Percentiles rank a stretch among this genome's conserved stretches.
Evolutionary conservation across 2,888 invertebrate genomes (phyloP).

Genomic region (Dione juno): DNA sequence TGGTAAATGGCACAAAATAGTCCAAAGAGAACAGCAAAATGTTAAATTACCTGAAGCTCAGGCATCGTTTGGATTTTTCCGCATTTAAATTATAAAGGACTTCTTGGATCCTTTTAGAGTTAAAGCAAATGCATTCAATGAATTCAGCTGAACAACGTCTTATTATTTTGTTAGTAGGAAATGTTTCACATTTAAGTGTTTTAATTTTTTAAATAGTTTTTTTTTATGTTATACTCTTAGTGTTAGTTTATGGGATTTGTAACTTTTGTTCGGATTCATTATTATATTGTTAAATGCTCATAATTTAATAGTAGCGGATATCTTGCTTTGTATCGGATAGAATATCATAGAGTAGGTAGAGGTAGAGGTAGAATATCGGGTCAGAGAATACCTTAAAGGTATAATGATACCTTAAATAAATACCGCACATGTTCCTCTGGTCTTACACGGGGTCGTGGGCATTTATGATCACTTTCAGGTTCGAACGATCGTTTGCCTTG

Average conservation of each 20-base stretch:
- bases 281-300: neutral
- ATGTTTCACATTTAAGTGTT: neutral
- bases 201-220: neutral
- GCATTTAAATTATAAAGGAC: constrained; percentile 28
- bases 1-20: constrained; percentile 27
- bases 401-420: no score
- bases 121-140: constrained; percentile 17
- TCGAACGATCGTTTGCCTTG: no score
- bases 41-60: constrained; percentile 27
- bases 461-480: no score
- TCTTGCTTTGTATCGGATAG: no score
- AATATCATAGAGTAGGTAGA: no score
- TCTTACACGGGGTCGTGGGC: no score
- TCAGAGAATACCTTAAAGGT: no score
- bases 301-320: no score
- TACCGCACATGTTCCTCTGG: no score
- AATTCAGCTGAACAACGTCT: constrained; percentile 12
- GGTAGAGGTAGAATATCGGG: no score
- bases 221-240: neutral
- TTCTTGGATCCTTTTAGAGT: constrained; percentile 18
- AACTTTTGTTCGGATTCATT: no score
- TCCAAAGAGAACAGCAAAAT: constrained; percentile 22
- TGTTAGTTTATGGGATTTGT: no score
- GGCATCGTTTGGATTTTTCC: constrained; percentile 22
- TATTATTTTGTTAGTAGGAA: constrained; percentile 11